Evolutionary conservation across 1,140 invertebrate genomes (phyloP), one percentile per base, ranked within the genome.

Genomic region (Solenopsis fugax): DNA sequence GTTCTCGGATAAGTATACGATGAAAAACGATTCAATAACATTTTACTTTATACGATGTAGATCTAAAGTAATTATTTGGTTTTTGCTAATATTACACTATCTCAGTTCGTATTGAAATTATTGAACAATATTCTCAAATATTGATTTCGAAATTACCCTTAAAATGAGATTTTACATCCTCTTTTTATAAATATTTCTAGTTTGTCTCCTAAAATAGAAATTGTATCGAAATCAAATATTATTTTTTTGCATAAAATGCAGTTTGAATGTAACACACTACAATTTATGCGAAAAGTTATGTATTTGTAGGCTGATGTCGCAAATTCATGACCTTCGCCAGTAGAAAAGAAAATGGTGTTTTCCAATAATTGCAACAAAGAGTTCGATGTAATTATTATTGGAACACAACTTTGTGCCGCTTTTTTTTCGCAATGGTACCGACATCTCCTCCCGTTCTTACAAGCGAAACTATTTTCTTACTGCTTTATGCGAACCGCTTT

Each of bases 381-480:
- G 62, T 41, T 65, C 7, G 7, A 7, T 45, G 45, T 29, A 18
- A 65, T 78, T 65, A 78, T 64, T 65, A 48, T 7, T 4, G 34
- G 48, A 80, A 67, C 48, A 67, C 48, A 41, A 67, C 48, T 64
- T 64, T 62, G 58, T 50, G 50, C 24, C 10, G 21, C 10, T 80
- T 45, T 29, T 75, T 29, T 45, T 52, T 41, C 18, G 60, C 13
- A 2, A 4, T 80, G 62, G 48, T 62, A 80, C 29, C 77, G 48
- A 80, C 62, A 24, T 80, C n/a, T 78, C 58, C 58, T 64, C 16
- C 9, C n/a, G 34, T 58, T 56, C 10, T 69, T 81, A 52, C 10
- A 71, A 21, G 52, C 65, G 18, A 82, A 71, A 82, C 52, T 82
- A 29, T 82, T 71, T 4, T 45, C n/a, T 56, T n/a, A 34, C 45